Percentiles rank a stretch among this genome's conserved stretches.
These are phyloP conservation scores for Camponotus pennsylvanicus DNA, from an alignment of 1,140 invertebrate genomes.

Conservation along the genomic window DNA sequence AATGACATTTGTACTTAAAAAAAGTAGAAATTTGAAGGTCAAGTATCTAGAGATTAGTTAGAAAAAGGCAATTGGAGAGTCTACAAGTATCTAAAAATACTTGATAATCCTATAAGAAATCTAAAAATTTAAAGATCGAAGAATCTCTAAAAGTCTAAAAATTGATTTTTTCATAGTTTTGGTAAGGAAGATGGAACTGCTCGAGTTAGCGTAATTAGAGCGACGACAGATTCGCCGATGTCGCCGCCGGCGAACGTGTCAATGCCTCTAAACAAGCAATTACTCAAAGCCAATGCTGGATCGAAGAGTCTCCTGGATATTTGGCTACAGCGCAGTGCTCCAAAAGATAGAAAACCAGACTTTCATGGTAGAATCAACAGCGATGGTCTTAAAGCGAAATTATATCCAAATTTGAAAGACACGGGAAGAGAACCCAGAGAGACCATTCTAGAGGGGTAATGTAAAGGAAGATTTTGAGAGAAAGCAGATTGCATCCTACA, in stretches of 20 bases:
- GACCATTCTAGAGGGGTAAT: slow-evolving; percentile 79
- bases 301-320: slow-evolving; percentile 90
- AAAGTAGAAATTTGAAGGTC: neutral
- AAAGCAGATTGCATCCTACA: neutral
- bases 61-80: neutral
- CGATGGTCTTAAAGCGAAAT: slow-evolving; percentile 90
- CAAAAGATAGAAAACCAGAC: slow-evolving; percentile 89
- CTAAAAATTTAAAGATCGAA: neutral
- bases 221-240: slow-evolving; percentile 94
- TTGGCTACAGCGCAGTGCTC: slow-evolving; percentile 86
- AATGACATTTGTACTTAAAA: too few relatives aligned
- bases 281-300: slow-evolving; percentile 77
- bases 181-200: slow-evolving; percentile 85
- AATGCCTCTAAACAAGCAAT: slow-evolving; percentile 81
- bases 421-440: slow-evolving; percentile 80
- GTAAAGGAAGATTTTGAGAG: neutral
- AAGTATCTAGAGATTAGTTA: neutral
- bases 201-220: slow-evolving; percentile 90
- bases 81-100: neutral
- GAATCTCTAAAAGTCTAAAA: neutral
- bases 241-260: slow-evolving; percentile 89
- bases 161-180: slow-evolving; percentile 71
- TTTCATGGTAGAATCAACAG: slow-evolving; percentile 92
- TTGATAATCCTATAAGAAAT: neutral
- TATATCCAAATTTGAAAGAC: slow-evolving; percentile 92